Evolutionary conservation across 2,888 invertebrate genomes (phyloP).

Genomic region (Lasioglossum marginatum): DNA sequence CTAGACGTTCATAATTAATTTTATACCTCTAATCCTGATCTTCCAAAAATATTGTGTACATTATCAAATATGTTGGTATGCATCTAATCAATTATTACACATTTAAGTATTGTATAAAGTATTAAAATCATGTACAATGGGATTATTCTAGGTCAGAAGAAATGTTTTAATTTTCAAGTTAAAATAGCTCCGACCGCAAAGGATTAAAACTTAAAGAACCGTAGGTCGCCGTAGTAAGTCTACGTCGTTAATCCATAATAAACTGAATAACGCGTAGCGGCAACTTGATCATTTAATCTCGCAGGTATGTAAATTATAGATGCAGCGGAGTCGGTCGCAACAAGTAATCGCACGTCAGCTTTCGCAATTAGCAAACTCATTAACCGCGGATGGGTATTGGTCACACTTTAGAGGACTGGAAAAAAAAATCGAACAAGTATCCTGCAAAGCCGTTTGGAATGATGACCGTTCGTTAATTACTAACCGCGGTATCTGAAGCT

Average conservation of each 20-base stretch:
- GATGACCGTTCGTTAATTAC: conserved; percentile 22
- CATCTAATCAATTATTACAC: no score
- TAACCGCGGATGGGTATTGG: neutral
- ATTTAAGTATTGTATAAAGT: no score
- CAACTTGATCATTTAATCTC: neutral
- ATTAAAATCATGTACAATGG: no score
- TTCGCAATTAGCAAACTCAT: conserved; percentile 9
- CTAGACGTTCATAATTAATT: no score
- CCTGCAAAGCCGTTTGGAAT: neutral
- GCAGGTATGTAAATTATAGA: neutral
- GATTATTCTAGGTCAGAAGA: no score
- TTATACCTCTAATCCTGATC: no score
- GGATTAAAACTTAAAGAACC: neutral
- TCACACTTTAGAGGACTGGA: neutral
- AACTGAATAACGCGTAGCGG: neutral
- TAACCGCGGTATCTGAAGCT: neutral
- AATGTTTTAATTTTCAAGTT: no score
- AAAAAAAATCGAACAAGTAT: conserved; percentile 9
- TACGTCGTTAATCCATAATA: no score
- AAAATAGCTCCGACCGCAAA: no score
- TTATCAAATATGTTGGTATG: no score
- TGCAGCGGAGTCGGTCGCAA: neutral
- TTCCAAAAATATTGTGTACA: no score
- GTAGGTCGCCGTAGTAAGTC: neutral
- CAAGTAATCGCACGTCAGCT: neutral